phyloP scores from a whole-genome alignment of 2,797 vertebrate genomes.

The Lerista edwardsae region DNA sequence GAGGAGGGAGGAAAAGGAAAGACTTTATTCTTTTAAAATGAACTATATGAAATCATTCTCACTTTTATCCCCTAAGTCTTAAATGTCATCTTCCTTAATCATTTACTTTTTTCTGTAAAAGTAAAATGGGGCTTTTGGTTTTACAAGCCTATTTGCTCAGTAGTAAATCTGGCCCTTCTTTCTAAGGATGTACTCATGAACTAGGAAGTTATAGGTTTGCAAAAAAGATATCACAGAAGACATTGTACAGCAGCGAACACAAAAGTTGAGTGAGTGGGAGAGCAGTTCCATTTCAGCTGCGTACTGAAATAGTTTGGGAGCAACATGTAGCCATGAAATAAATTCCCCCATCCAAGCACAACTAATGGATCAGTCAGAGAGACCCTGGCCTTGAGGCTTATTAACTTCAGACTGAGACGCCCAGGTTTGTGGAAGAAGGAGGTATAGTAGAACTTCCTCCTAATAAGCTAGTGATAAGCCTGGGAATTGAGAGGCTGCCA shows the following conservation, averaged over 20 bases:
- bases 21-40: not conserved
- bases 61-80: slow-evolving; percentile 2
- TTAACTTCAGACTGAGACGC: not conserved
- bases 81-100: not conserved
- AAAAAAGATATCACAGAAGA: not conserved
- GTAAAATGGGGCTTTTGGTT: not conserved
- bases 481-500: not conserved
- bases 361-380: not conserved
- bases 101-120: not conserved
- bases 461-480: not conserved
- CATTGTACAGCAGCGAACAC: not conserved
- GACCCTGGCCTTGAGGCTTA: not conserved
- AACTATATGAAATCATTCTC: not conserved
- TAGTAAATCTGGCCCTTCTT: slow-evolving; percentile 1
- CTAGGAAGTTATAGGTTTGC: not conserved
- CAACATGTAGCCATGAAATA: not conserved
- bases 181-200: not conserved
- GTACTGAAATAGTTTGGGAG: not conserved
- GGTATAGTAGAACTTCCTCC: not conserved
- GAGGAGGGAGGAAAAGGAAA: not conserved
- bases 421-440: not conserved
- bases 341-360: not conserved
- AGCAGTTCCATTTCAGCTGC: not conserved
- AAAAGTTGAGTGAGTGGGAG: slow-evolving; percentile 1
- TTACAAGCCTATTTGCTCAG: not conserved